These are phyloP conservation scores for Eueremaeus valkanovi DNA, from an alignment of 2,888 invertebrate genomes.

Conservation along the genomic window DNA sequence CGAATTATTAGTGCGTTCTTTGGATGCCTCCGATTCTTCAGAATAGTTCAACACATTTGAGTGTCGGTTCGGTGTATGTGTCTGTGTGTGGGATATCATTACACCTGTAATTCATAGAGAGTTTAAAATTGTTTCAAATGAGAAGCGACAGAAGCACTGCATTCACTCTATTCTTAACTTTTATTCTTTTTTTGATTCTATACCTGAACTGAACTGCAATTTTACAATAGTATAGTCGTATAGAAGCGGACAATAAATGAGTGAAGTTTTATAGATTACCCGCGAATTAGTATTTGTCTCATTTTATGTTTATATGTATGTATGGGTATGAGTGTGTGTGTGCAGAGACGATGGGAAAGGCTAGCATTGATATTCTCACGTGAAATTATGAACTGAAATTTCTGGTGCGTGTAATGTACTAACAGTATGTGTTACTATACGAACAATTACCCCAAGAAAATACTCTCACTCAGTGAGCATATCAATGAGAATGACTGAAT, in stretches of 20 bases:
- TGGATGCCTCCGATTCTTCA: not conserved
- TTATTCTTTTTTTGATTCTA: not conserved
- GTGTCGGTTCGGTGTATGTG: not conserved
- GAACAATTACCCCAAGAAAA: conserved; percentile 20
- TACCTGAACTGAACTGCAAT: too few species aligned
- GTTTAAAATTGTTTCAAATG: conserved; percentile 8
- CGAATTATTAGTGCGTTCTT: conserved; percentile 3
- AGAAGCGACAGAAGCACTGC: not conserved
- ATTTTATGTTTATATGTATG: too few species aligned
- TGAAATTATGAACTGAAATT: conserved; percentile 31
- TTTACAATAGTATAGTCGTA: not conserved
- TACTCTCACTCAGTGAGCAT: conserved; percentile 25
- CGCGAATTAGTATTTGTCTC: conserved; percentile 33
- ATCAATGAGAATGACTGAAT: conserved; percentile 22
- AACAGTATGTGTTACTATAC: conserved; percentile 18
- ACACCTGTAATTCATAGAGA: conserved; percentile 19
- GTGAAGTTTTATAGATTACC: conserved; percentile 25
- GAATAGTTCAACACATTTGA: not conserved
- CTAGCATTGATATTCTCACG: conserved; percentile 35
- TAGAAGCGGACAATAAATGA: conserved; percentile 25
- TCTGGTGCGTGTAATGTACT: conserved; percentile 35
- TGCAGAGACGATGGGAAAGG: conserved; percentile 27
- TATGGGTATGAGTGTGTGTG: conserved; percentile 10
- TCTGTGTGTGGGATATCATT: conserved; percentile 23
- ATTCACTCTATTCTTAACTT: not conserved